Evolutionary conservation across 2,888 invertebrate species (phyloP), one percentile per base, ranked within the genome.

Genomic region (Dendrolimus pini): DNA sequence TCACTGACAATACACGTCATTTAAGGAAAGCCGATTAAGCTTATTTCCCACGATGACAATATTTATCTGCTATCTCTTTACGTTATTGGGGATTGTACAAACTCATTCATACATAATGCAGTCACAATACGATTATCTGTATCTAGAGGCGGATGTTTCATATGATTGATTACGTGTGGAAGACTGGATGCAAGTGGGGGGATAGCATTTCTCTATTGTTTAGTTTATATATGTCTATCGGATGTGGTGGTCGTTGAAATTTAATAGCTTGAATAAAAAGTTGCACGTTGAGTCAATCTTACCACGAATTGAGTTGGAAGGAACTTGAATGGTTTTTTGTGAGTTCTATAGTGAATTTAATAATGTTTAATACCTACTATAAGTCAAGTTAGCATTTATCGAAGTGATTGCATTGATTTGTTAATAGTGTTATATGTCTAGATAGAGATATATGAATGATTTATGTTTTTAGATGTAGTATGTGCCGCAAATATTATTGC

Each of bases 191-290:
- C 41, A 41, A 41, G 52, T 62, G 62, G 68, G 70, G 62, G 68
- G 61, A 61, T 68, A 74, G 72, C 72, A 72, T 66, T 71, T 66
- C 68, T 65, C 65, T 65, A 70, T 70, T 76, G 68, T 71, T 70
- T 72, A 78, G 80, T 82, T 63, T 70, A 68, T 68, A 68, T 71
- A 69, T 74, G 62, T 69, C 70, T 66, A 62, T 73, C 70, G 74
- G 68, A 72, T 71, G 71, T 68, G 61, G 62, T 69, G 66, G 74
- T 76, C 83, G 80, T 75, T 47, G 30, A 30, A 30, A 30, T 30
- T 30, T 30, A 30, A 30, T 30, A 30, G 30, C 30, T 0, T 30
- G 30, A 6, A 6, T 30, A 30, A 30, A 30, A 30, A 30, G 30
- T 30, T 30, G 30, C 30, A 30, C 30, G 30, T 30, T 30, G 30